Conservation (phyloP, 2,797 vertebrate species). For the Pterois miles region DNA sequence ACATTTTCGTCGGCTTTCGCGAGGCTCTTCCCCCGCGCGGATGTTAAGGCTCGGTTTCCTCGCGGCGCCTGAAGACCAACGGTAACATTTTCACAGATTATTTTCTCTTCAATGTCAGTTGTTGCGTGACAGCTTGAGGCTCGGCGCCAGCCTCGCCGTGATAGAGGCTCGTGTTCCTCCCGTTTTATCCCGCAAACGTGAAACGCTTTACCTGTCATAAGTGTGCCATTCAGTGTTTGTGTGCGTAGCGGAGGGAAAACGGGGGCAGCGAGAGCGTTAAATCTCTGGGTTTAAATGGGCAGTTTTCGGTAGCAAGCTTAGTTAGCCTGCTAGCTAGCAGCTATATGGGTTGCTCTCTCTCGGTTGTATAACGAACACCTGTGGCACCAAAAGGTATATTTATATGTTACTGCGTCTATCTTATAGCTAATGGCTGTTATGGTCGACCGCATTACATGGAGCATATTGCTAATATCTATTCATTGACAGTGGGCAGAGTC, state of each 20-base stretch:
- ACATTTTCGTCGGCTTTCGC: constrained; percentile 3
- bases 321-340: constrained; percentile 74
- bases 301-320: constrained; percentile 71
- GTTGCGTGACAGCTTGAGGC: constrained; percentile 80
- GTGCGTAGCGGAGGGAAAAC: constrained; percentile 1
- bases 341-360: constrained; percentile 56
- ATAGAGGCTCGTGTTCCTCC: constrained; percentile 6
- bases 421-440: background rate
- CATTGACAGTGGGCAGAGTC: constrained; percentile 1
- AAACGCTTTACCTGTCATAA: background rate
- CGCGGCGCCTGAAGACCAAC: constrained; percentile 25
- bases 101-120: constrained; percentile 73
- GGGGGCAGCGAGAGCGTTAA: constrained; percentile 25
- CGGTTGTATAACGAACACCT: constrained; percentile 80
- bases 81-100: constrained; percentile 58
- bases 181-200: constrained; percentile 2
- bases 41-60: constrained; percentile 3
- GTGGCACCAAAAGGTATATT: constrained; percentile 62
- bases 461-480: constrained; percentile 11
- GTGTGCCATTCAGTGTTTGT: constrained; percentile 7
- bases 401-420: background rate
- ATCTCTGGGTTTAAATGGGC: constrained; percentile 52
- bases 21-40: constrained; percentile 17
- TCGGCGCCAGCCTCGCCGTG: constrained; percentile 50
- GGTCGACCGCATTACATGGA: background rate